Base-by-base conservation (phyloP, 2,888 invertebrate genomes). In the Altica lythri region DNA sequence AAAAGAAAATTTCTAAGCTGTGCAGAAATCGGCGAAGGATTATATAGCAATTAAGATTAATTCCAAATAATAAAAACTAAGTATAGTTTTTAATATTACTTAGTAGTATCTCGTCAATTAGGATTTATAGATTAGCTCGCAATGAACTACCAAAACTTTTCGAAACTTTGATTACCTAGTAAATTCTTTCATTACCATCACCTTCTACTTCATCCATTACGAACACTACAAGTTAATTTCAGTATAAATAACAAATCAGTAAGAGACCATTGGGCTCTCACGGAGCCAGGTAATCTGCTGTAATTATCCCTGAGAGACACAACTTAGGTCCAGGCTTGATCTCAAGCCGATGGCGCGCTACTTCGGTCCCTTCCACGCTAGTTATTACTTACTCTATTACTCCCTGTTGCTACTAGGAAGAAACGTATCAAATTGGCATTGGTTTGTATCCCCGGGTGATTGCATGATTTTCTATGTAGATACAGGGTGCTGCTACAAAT, bases 231-330 rank as follows among this genome's bases (percentile, higher is more conserved):
- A 40, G 40, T 40, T 40, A 40, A 40, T 40, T 40, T 40, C 22
- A 5, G 25, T 35, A 35, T 35, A 35, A 46, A 35, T 25, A 46
- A 46, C 35, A 25, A 35, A 46, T 46, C 46, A 46, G 22, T 16
- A 22, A 34, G 32, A 14, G 19, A 13, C 45, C 34, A 46, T 8
- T 27, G 19, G 34, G 19, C 32, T 32, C 32, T 43, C 30, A n/a
- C 29, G 30, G 30, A 30, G 44, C 44, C 29, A 46, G 60, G 61
- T 64, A 63, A 64, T 64, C 64, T 59, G 45, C 57, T 37, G 59
- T 59, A 61, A 64, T 64, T 64, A 60, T 58, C 57, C 64, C 60
- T 61, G 46, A 47, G 64, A 59, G 64, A 61, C 51, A 53, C 53
- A 38, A 30, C 48, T 30, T 18, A 30, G 29, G 38, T 27, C 22